These are phyloP conservation scores for Spinibarbus caldwelli DNA, from an alignment of 2,797 vertebrate species.

Conservation along the genomic window DNA sequence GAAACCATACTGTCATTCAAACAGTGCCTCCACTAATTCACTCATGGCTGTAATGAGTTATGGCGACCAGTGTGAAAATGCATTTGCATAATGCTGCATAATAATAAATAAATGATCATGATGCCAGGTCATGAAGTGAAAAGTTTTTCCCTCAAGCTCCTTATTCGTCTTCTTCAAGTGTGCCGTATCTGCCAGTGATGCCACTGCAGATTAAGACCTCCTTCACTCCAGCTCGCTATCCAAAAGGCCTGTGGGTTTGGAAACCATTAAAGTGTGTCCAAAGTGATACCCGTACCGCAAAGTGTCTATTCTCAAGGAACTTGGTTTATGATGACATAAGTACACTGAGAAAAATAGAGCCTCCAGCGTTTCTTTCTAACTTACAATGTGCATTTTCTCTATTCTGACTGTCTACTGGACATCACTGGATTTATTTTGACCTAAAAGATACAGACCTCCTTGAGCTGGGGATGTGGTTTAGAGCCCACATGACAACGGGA, in stretches of 20 bases:
- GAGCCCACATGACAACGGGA: conserved; percentile 24
- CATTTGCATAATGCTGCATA: conserved; percentile 35
- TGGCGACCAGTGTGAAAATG: conserved; percentile 17
- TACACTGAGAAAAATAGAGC: conserved; percentile 22
- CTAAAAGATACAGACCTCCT: conserved; percentile 28
- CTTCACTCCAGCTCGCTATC: conserved; percentile 6
- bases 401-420: neutral
- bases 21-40: neutral
- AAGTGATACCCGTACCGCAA: conserved; percentile 24
- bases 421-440: neutral
- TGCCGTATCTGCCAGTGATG: conserved; percentile 29
- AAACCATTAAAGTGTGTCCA: conserved; percentile 39
- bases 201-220: conserved; percentile 38
- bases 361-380: conserved; percentile 22
- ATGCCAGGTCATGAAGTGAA: conserved; percentile 30
- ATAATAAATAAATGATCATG: conserved; percentile 44
- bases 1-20: conserved; percentile 1
- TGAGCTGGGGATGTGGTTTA: conserved; percentile 31
- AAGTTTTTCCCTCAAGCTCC: conserved; percentile 34
- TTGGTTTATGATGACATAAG: conserved; percentile 63
- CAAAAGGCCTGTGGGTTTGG: conserved; percentile 27
- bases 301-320: conserved; percentile 61
- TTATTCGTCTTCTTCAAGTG: conserved; percentile 3
- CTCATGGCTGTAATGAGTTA: conserved; percentile 10
- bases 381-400: neutral